phyloP scores from a whole-genome alignment of 2,797 vertebrate genomes.

The Vireo griseus region DNA sequence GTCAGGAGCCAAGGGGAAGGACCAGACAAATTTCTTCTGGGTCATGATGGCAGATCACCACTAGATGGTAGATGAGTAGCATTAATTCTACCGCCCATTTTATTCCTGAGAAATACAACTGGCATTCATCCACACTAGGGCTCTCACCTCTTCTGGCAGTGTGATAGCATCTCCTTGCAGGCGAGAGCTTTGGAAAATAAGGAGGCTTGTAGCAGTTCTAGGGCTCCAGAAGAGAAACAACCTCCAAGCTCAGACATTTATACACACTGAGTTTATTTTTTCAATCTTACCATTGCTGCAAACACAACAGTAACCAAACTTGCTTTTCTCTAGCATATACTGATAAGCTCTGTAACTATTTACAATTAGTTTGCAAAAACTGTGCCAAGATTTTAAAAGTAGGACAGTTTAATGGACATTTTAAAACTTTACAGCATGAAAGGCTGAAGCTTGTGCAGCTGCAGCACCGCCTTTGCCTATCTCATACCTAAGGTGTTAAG shows the following conservation, averaged over 20 bases:
- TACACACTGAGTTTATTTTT: background rate
- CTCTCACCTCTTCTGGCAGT: background rate
- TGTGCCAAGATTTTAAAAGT: background rate
- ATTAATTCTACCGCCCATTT: background rate
- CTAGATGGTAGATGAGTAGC: conserved; percentile 69
- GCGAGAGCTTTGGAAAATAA: background rate
- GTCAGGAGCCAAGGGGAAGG: background rate
- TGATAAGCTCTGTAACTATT: background rate
- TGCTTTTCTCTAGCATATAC: background rate
- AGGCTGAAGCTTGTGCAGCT: background rate
- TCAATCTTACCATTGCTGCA: background rate
- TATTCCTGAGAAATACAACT: background rate
- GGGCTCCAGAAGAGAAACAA: background rate
- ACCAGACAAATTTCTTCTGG: background rate
- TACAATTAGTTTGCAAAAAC: background rate
- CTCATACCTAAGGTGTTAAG: background rate
- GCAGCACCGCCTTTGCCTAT: background rate
- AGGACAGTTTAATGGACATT: background rate
- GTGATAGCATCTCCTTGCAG: background rate
- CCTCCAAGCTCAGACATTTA: background rate
- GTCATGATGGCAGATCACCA: conserved; percentile 43
- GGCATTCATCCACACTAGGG: background rate
- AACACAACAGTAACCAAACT: background rate
- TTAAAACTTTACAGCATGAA: background rate
- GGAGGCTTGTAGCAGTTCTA: background rate